Evolutionary conservation across 2,797 vertebrate genomes (phyloP).

Genomic region (Lycodopsis pacificus): DNA sequence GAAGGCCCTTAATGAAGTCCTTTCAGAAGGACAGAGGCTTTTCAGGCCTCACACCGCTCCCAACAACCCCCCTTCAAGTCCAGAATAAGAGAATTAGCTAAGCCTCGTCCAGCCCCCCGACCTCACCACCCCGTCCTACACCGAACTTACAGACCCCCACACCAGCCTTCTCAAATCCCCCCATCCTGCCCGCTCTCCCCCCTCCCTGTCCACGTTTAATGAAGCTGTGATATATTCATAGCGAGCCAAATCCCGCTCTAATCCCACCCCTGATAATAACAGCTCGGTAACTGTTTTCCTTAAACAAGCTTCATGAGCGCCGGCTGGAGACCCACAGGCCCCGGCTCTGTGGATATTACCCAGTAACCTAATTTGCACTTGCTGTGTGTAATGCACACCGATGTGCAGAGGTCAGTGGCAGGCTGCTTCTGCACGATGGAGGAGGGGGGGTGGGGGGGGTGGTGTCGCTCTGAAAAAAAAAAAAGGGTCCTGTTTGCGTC

Average conservation of each 20-base stretch:
- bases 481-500: constrained; percentile 64
- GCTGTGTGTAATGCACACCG: constrained; percentile 83
- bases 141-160: constrained; percentile 37
- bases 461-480: constrained; percentile 11
- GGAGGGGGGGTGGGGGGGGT: background rate
- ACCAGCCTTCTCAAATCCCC: constrained; percentile 38
- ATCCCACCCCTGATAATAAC: constrained; percentile 84
- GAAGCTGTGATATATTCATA: constrained; percentile 84
- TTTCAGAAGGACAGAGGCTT: constrained; percentile 80
- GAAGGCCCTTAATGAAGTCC: constrained; percentile 77
- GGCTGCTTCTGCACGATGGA: constrained; percentile 36
- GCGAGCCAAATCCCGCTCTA: constrained; percentile 80
- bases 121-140: constrained; percentile 44
- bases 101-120: constrained; percentile 49
- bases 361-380: constrained; percentile 85
- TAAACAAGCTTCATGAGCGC: constrained; percentile 69
- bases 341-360: constrained; percentile 75
- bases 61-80: constrained; percentile 33
- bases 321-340: constrained; percentile 67
- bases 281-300: constrained; percentile 80
- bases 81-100: constrained; percentile 69
- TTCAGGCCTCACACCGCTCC: constrained; percentile 50
- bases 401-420: constrained; percentile 65
- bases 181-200: constrained; percentile 47
- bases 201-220: constrained; percentile 74